These are phyloP conservation scores for Pocillopora meandrina DNA, from an alignment of 92 coral and sea anemone species.

Conservation along the genomic window DNA sequence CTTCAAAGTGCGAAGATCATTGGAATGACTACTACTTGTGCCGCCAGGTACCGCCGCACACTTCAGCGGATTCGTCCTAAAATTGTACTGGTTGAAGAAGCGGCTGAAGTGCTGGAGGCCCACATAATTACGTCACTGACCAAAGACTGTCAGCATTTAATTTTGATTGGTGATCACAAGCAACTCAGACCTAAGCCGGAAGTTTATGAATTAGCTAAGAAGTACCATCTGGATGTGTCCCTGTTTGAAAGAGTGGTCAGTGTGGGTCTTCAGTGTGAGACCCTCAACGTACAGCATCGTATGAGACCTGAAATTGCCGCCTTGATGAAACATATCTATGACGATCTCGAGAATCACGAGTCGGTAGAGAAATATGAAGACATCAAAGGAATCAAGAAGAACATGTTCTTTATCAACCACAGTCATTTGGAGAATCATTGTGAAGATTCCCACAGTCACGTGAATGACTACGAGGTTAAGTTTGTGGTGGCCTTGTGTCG, in stretches of 20 bases:
- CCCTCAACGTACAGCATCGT: slow-evolving; percentile 86
- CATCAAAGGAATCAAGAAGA: slow-evolving; percentile 70
- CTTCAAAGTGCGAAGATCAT: slow-evolving; percentile 56
- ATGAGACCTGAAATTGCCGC: slow-evolving; percentile 90
- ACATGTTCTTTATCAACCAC: slow-evolving; percentile 78
- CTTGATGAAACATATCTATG: slow-evolving; percentile 77
- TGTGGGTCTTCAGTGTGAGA: slow-evolving; percentile 64
- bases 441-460: slow-evolving; percentile 74
- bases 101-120: slow-evolving; percentile 94
- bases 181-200: slow-evolving; percentile 86
- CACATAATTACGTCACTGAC: slow-evolving; percentile 80
- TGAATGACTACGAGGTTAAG: slow-evolving; percentile 77
- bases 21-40: slow-evolving; percentile 77
- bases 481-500: slow-evolving; percentile 76
- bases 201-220: slow-evolving; percentile 69
- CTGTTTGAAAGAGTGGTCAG: slow-evolving; percentile 83
- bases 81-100: slow-evolving; percentile 86
- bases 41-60: slow-evolving; percentile 69
- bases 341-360: slow-evolving; percentile 66
- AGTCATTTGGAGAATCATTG: slow-evolving; percentile 48
- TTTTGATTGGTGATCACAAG: slow-evolving; percentile 92
- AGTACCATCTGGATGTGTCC: slow-evolving; percentile 77
- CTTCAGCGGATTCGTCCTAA: slow-evolving; percentile 81
- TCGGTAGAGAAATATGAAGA: slow-evolving; percentile 72
- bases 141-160: slow-evolving; percentile 75